These are phyloP conservation scores for Pelecanus crispus DNA, from an alignment of 2,113 vertebrate genomes.

Conservation along the genomic window DNA sequence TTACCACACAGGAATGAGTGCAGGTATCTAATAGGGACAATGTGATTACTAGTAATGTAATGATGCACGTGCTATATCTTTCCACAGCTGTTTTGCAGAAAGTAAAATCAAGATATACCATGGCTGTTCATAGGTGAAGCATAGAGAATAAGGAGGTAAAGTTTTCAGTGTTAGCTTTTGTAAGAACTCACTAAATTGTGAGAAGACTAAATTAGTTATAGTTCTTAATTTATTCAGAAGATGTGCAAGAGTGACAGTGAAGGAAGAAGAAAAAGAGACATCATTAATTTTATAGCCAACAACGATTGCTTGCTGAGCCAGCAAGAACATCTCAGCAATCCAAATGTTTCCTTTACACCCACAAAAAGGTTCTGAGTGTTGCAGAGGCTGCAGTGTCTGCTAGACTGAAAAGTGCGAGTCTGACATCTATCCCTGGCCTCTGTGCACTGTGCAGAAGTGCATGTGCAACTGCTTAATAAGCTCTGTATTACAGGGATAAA, in stretches of 20 bases:
- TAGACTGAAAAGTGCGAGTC: not conserved
- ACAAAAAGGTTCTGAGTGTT: not conserved
- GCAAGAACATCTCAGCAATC: not conserved
- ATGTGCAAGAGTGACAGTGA: not conserved
- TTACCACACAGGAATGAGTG: not conserved
- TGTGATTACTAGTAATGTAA: not conserved
- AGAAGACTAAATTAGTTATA: not conserved
- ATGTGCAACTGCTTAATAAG: not conserved
- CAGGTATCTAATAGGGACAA: not conserved
- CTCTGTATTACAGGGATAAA: not conserved
- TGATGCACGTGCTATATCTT: not conserved
- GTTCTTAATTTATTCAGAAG: not conserved
- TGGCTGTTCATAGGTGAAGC: not conserved
- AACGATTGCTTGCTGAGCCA: not conserved
- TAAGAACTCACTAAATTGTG: not conserved
- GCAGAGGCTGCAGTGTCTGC: not conserved
- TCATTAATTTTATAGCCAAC: not conserved
- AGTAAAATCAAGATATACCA: not conserved
- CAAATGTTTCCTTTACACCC: not conserved
- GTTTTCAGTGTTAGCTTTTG: not conserved
- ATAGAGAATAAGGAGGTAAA: not conserved
- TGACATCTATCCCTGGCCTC: not conserved
- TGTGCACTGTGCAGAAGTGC: not conserved
- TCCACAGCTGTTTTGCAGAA: not conserved
- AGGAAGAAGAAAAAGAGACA: not conserved